These are phyloP conservation scores for Corythoichthys haematopterus DNA, from an alignment of 2,113 vertebrate genomes.

Conservation along the genomic window DNA sequence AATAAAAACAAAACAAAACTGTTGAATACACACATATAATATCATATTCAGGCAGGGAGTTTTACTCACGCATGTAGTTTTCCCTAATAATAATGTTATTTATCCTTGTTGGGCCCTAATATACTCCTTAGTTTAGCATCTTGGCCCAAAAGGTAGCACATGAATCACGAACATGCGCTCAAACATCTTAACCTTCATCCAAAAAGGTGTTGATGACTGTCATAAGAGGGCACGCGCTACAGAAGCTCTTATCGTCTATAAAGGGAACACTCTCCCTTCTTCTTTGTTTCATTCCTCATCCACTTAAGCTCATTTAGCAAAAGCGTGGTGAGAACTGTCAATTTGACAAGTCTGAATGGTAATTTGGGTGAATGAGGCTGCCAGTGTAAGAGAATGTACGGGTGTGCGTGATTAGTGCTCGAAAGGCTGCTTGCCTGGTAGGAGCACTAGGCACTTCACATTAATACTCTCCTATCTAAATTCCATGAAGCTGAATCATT, in stretches of 20 bases:
- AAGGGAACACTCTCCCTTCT: constrained; percentile 32
- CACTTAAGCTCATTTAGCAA: constrained; percentile 48
- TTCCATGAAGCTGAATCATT: constrained; percentile 45
- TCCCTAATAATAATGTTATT: no score
- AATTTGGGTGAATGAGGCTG: constrained; percentile 23
- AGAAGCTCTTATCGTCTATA: constrained; percentile 37
- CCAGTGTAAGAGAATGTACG: constrained; percentile 4
- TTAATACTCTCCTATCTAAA: constrained; percentile 40
- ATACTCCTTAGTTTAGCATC: no score
- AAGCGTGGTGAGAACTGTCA: constrained; percentile 33
- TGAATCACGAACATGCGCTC: no score
- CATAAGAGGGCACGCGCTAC: not conserved
- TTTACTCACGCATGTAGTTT: no score
- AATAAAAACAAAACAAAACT: no score
- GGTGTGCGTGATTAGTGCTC: constrained; percentile 7
- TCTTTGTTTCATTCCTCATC: constrained; percentile 36
- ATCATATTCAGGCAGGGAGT: no score
- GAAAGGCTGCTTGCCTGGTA: constrained; percentile 30
- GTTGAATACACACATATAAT: no score
- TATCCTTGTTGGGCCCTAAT: no score
- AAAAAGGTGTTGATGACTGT: no score
- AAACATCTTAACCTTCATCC: no score
- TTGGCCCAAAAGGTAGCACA: no score
- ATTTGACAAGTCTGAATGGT: constrained; percentile 39
- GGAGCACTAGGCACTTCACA: constrained; percentile 39